These are phyloP conservation scores for Epicauta chinensis DNA, from an alignment of 1,140 invertebrate species.

Conservation along the genomic window DNA sequence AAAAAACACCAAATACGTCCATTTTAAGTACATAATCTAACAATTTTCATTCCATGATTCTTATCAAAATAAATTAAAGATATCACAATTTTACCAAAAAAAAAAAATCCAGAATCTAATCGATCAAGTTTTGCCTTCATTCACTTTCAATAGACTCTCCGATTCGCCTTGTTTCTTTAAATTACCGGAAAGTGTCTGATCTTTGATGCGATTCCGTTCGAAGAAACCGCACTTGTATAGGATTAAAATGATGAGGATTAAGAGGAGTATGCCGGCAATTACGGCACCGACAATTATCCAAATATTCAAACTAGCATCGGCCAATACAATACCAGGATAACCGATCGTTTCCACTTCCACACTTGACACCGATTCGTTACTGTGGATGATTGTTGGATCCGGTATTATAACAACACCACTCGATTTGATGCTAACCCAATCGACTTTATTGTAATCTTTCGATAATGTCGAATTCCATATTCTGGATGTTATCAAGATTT, in stretches of 20 bases:
- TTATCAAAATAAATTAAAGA: no score
- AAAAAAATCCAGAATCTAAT: not conserved
- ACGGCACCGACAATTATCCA: constrained; percentile 81
- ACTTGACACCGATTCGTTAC: constrained; percentile 55
- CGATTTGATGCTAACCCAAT: constrained; percentile 74
- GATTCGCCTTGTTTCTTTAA: constrained; percentile 59
- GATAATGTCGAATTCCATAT: constrained; percentile 89
- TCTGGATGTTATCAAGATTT: constrained; percentile 71
- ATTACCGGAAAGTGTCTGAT: constrained; percentile 76
- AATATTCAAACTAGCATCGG: constrained; percentile 60
- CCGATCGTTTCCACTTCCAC: constrained; percentile 63
- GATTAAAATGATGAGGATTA: constrained; percentile 68
- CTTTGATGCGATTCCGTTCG: constrained; percentile 67
- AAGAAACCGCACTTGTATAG: constrained; percentile 88
- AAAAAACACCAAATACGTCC: no score
- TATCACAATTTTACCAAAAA: no score
- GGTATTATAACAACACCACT: constrained; percentile 67
- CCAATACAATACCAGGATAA: constrained; percentile 66
- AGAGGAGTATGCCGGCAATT: constrained; percentile 68
- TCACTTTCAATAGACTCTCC: constrained; percentile 23
- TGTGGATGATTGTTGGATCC: constrained; percentile 65
- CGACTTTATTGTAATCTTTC: constrained; percentile 75
- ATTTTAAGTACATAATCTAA: no score
- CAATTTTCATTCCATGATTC: no score
- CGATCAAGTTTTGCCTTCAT: constrained; percentile 2